Base-by-base conservation (phyloP, 2,797 vertebrate species). In the Anomalospiza imberbis region DNA sequence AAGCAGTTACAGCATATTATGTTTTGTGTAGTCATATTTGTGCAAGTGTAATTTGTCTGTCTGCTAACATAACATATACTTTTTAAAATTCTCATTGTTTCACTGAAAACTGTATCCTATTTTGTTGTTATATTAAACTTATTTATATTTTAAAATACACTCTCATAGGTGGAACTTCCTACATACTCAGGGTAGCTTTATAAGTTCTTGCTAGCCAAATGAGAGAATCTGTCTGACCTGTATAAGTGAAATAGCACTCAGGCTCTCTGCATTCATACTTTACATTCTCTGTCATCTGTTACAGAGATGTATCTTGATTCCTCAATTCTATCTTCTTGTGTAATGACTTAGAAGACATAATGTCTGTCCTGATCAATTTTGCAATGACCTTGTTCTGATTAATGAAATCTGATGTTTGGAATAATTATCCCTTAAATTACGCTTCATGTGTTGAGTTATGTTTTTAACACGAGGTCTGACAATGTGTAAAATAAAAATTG, bases 301-400 rank as follows among this genome's bases (percentile, higher is more conserved):
- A 21, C 8, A 54, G 72, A 80, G 74, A 66, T 48, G 9, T 20
- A 40, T 90, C 67, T 76, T 63, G 53, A 63, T 84, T 79, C 32
- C 29, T 96, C 55, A 73, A 36, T 85, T 89, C 92, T 80, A 87
- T 96, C 78, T 92, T 91, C 90, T 68, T 91, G 91, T 91, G 89
- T 92, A 97, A 94, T 94, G 92, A 72, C 92, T 92, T 89, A 91
- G 92, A 95, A 94, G 79, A 66, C 51, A 51, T 96, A 77, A 93
- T 65, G 50, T 85, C 60, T 94, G 38, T 91, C 61, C 75, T 47
- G 72, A 92, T 91, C 91, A 83, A 13, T 96, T 93, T 93, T 87
- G 28, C 61, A 95, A 26, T 92, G 88, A 91, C 78, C 89, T 92
- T 89, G 31, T 77, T 71, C 77, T 91, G 84, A 73, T 89, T 89